These are phyloP conservation scores for Tiliqua scincoides DNA, from an alignment of 2,113 vertebrate species.

Conservation along the genomic window DNA sequence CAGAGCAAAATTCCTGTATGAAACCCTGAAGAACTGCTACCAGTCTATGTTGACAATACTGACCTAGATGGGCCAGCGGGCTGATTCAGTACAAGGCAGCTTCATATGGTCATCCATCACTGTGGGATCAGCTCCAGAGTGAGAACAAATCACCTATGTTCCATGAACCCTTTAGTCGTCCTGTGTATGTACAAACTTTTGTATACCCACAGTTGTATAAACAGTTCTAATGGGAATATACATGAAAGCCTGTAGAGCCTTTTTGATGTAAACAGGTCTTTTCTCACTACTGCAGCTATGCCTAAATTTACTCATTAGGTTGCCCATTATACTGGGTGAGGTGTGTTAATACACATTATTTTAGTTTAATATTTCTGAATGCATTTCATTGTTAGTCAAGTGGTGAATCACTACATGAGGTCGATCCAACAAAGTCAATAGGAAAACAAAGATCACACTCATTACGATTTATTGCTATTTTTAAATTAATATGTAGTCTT, in stretches of 20 bases:
- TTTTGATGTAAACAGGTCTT: not conserved
- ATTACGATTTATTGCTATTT: not conserved
- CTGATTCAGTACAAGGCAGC: no score
- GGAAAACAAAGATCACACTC: not conserved
- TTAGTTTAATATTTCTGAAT: not conserved
- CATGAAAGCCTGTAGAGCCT: not conserved
- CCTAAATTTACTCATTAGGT: not conserved
- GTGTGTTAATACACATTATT: not conserved
- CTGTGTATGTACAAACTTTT: not conserved
- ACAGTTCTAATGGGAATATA: not conserved
- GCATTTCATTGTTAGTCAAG: not conserved
- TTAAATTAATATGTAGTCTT: not conserved
- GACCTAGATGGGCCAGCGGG: no score
- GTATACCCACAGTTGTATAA: not conserved
- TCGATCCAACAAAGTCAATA: not conserved
- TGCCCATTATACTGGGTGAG: not conserved
- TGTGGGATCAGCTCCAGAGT: no score
- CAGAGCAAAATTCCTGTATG: no score
- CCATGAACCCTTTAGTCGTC: not conserved
- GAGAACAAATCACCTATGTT: no score
- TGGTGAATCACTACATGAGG: not conserved
- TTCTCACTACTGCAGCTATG: not conserved
- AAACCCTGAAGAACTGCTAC: not conserved
- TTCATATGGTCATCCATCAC: no score
- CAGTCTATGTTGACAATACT: no score